These are phyloP conservation scores for Neosilurus mollespiculum DNA, from an alignment of 2,797 vertebrate genomes.

Conservation along the genomic window DNA sequence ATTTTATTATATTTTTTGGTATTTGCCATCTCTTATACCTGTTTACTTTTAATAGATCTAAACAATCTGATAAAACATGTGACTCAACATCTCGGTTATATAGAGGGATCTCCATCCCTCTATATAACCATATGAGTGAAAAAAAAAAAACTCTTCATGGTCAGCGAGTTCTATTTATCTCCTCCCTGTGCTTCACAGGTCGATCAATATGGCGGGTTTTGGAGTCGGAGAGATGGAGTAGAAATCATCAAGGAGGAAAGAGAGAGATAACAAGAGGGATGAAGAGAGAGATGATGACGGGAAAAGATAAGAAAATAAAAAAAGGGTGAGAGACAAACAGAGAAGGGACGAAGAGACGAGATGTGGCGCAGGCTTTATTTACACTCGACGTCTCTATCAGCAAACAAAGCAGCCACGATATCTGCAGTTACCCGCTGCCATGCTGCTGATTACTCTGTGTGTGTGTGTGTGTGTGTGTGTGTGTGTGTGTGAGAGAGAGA, in stretches of 20 bases:
- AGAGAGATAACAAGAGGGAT: conserved; percentile 49
- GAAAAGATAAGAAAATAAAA: conserved; percentile 1
- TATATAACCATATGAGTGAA: conserved; percentile 57
- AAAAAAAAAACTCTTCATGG: conserved; percentile 60
- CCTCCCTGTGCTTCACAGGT: conserved; percentile 60
- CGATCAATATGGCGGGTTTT: conserved; percentile 72
- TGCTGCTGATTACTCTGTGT: conserved; percentile 29
- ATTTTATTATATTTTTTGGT: background rate
- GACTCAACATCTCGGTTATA: background rate
- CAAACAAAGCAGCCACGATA: conserved; percentile 65
- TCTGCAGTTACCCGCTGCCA: conserved; percentile 46
- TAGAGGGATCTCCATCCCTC: conserved; percentile 11
- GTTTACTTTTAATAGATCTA: background rate
- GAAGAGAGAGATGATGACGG: conserved; percentile 53
- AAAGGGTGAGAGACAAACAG: background rate
- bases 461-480: conserved; percentile 32
- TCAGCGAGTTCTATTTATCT: conserved; percentile 73
- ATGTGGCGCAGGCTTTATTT: conserved; percentile 66
- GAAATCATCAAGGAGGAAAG: conserved; percentile 28
- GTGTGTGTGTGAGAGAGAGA: conserved; percentile 15
- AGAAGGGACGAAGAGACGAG: conserved; percentile 10
- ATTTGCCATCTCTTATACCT: background rate
- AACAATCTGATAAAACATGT: background rate
- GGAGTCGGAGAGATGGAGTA: conserved; percentile 47
- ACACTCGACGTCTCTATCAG: conserved; percentile 61